Conservation (phyloP, 2,888 invertebrate genomes). For the Trissonchulus sp. region DNA sequence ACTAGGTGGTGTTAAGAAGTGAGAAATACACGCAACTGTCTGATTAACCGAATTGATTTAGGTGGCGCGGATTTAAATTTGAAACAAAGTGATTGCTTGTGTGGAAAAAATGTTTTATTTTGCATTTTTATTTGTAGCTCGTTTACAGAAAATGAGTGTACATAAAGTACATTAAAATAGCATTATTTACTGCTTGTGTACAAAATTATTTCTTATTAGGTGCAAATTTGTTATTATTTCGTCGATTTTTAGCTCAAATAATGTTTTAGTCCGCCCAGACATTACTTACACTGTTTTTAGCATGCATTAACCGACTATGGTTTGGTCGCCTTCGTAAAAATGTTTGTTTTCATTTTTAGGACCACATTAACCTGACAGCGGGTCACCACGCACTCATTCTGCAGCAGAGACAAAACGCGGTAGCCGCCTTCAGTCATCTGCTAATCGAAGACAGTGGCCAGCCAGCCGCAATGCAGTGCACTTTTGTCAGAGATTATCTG, state of each 20-base stretch:
- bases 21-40: no score
- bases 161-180: background rate
- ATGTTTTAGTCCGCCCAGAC: no score
- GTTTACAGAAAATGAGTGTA: background rate
- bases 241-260: no score
- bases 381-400: constrained; percentile 80
- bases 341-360: constrained; percentile 52
- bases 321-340: no score
- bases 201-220: no score
- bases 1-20: no score
- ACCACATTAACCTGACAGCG: constrained; percentile 89
- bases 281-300: background rate
- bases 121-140: background rate
- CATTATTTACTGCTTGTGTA: background rate
- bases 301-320: no score
- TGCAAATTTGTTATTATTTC: no score
- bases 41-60: no score
- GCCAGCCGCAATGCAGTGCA: background rate
- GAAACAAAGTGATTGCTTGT: no score
- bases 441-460: constrained; percentile 44
- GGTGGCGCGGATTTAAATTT: no score
- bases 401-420: constrained; percentile 65
- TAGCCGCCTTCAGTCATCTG: constrained; percentile 70
- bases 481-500: background rate
- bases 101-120: background rate